Evolutionary conservation across 2,797 vertebrate genomes (phyloP), one percentile per base, ranked within the genome.

Genomic region (Saxicola maurus): DNA sequence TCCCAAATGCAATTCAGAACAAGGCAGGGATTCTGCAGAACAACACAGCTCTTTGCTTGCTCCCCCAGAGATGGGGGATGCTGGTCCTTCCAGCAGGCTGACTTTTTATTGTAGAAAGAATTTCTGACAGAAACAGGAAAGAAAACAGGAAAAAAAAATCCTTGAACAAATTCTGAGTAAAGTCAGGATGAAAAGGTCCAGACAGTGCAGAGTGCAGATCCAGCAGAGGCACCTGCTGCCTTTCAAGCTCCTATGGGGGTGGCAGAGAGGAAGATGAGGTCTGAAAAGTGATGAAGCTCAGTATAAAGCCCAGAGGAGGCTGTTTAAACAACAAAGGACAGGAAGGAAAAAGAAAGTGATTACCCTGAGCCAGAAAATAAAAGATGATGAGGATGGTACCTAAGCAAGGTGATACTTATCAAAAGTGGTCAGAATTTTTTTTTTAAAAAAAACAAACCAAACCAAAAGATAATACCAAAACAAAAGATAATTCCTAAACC

Each of bases 201-300:
- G 46, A 11, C 3, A 52, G 38, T 0, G 2, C 17, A 56, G 42
- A 0, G 0, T 35, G n/a, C 42, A 65, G 38, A 28, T 10, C 53
- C 18, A 10, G 67, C 14, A 61, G 5, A 30, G 6, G 3, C 11
- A 8, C 11, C 62, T 78, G 67, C 60, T 75, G 75, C 59, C 25
- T 28, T 71, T 37, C 24, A 20, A 71, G 17, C 30, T 28, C 9
- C 18, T 5, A 0, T 2, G 30, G 73, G 56, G 23, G 13, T 46
- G 19, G 24, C 30, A 31, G 4, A 38, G 66, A 89, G 38, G 43
- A 68, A n/a, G n/a, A 25, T 33, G 79, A 79, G 15, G 27, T 45
- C 42, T 2, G 1, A 84, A 60, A 66, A 62, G 45, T 30, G 46
- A 45, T 25, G 46, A 56, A 82, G 12, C 1, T 31, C 40, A 35